These are phyloP conservation scores for Apus apus DNA, from an alignment of 2,113 vertebrate genomes.

Conservation along the genomic window DNA sequence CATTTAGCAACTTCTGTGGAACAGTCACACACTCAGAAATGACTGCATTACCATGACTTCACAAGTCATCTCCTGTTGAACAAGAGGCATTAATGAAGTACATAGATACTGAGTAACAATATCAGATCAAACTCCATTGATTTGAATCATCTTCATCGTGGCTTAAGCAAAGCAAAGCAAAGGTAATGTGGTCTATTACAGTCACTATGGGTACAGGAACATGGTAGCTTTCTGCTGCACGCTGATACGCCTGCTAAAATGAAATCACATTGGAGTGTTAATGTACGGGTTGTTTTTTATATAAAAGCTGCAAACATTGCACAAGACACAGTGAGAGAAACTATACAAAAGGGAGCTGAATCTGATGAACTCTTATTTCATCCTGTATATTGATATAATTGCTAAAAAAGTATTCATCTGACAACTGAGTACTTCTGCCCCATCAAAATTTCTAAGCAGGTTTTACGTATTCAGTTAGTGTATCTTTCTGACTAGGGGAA, in stretches of 20 bases:
- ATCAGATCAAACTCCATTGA: not conserved
- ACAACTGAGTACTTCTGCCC: not conserved
- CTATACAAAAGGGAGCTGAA: not conserved
- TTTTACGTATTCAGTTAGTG: not conserved
- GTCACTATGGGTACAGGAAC: not conserved
- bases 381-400: not conserved
- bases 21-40: not conserved
- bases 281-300: fast-evolving
- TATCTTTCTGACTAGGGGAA: not conserved
- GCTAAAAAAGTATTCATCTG: not conserved
- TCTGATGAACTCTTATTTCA: not conserved
- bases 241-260: not conserved
- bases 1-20: not conserved
- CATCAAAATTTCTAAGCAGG: not conserved
- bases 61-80: not conserved
- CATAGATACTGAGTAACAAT: not conserved
- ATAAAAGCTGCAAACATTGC: not conserved
- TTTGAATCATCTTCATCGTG: not conserved
- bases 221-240: not conserved
- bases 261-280: not conserved
- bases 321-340: not conserved
- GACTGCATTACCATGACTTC: not conserved
- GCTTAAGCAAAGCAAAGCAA: not conserved
- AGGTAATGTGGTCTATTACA: not conserved
- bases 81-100: not conserved